phyloP scores from a whole-genome alignment of 2,797 vertebrate species.

The Acanthiza pusilla region DNA sequence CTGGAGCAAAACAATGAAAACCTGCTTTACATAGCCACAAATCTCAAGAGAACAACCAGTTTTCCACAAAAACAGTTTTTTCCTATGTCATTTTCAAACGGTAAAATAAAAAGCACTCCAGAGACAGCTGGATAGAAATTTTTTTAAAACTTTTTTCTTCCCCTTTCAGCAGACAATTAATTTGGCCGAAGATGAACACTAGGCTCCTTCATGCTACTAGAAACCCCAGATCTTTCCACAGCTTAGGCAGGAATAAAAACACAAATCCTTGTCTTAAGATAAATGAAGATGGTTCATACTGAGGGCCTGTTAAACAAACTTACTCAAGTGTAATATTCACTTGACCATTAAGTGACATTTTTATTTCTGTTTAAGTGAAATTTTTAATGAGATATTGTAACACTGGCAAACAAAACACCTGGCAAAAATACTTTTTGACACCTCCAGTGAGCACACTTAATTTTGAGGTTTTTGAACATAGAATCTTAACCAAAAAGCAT shows the following conservation, averaged over 20 bases:
- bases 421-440: neutral
- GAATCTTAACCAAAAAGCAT: neutral
- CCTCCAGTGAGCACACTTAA: neutral
- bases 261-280: neutral
- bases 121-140: neutral
- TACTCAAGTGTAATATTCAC: neutral
- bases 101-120: neutral
- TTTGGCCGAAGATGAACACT: neutral
- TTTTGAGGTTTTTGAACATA: neutral
- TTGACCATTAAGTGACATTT: neutral
- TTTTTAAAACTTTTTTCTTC: neutral
- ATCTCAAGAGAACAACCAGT: neutral
- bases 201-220: neutral
- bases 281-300: neutral
- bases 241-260: neutral
- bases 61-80: neutral
- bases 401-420: neutral
- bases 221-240: neutral
- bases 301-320: neutral
- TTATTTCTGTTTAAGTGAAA: constrained; percentile 10
- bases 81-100: neutral
- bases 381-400: neutral
- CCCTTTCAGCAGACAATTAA: neutral
- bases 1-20: neutral
- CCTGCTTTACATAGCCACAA: neutral